Conservation (phyloP, 2,113 vertebrate genomes). For the Phalacrocorax pelagicus region DNA sequence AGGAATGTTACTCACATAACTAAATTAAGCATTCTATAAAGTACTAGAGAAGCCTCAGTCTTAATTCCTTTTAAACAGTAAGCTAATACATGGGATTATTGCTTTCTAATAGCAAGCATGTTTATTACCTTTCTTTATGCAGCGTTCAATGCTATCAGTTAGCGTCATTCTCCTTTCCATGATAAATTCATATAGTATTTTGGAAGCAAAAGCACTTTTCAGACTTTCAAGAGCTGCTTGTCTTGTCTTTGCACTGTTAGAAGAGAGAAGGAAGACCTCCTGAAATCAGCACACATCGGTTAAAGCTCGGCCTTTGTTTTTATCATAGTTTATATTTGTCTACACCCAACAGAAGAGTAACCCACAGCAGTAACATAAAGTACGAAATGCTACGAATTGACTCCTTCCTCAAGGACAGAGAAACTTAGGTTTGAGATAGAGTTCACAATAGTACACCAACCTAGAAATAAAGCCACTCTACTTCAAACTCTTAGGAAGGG, state of each 20-base stretch:
- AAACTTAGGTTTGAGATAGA: neutral
- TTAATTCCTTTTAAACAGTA: neutral
- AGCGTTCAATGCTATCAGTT: constrained; percentile 95
- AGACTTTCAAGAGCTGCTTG: constrained; percentile 92
- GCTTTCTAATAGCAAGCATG: neutral
- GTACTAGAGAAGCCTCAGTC: neutral
- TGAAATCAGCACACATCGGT: neutral
- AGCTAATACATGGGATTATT: neutral
- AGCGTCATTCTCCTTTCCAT: constrained; percentile 94
- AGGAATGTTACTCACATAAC: neutral
- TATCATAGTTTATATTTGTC: neutral
- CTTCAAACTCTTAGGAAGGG: neutral
- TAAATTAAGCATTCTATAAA: neutral
- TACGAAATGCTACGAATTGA: neutral
- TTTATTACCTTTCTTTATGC: constrained; percentile 93
- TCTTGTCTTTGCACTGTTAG: constrained; percentile 90
- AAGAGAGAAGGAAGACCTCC: neutral
- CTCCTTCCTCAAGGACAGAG: neutral
- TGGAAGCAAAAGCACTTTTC: constrained; percentile 90
- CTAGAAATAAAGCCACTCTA: neutral
- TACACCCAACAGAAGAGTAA: neutral
- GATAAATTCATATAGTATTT: constrained; percentile 93
- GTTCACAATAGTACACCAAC: neutral
- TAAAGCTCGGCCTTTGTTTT: neutral
- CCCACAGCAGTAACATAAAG: neutral